Conservation (phyloP, 2,797 vertebrate genomes). For the Leptatherina wallacei region DNA sequence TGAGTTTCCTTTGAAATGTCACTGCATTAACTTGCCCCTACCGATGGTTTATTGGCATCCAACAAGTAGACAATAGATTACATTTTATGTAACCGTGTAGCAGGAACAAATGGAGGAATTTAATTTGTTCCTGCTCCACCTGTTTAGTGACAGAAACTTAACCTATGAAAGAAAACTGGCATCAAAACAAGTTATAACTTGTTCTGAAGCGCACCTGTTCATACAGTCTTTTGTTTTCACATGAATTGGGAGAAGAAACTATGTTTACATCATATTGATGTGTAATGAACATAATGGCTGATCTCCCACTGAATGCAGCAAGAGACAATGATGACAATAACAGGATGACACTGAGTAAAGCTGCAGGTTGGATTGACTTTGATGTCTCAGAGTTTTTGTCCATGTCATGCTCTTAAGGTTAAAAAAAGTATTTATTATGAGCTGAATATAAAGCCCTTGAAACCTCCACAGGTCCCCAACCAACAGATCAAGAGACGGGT, state of each 20-base stretch:
- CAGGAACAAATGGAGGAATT: neutral
- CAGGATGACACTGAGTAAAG: slow-evolving; percentile 40
- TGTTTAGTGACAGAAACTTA: neutral
- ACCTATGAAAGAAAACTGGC: neutral
- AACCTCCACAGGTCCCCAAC: slow-evolving; percentile 25
- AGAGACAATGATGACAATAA: slow-evolving; percentile 25
- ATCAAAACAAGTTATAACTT: neutral
- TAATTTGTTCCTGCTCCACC: neutral
- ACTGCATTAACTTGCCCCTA: too few species aligned
- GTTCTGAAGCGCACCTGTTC: neutral
- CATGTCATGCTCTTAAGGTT: slow-evolving; percentile 38
- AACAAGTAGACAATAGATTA: too few species aligned
- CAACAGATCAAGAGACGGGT: slow-evolving; percentile 1
- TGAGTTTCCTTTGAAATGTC: too few species aligned
- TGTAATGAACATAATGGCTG: slow-evolving; percentile 53
- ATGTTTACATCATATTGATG: slow-evolving; percentile 11
- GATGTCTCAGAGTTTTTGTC: slow-evolving; percentile 57
- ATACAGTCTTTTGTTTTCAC: neutral
- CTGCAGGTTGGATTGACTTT: slow-evolving; percentile 22
- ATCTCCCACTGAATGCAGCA: slow-evolving; percentile 29
- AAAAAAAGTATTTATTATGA: neutral
- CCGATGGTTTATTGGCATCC: too few species aligned
- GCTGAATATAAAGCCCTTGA: neutral
- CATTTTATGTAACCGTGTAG: too few species aligned
- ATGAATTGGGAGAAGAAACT: neutral